Evolutionary conservation across 2,797 vertebrate species (phyloP), one percentile per base, ranked within the genome.

Genomic region (Peromyscus attwateri): DNA sequence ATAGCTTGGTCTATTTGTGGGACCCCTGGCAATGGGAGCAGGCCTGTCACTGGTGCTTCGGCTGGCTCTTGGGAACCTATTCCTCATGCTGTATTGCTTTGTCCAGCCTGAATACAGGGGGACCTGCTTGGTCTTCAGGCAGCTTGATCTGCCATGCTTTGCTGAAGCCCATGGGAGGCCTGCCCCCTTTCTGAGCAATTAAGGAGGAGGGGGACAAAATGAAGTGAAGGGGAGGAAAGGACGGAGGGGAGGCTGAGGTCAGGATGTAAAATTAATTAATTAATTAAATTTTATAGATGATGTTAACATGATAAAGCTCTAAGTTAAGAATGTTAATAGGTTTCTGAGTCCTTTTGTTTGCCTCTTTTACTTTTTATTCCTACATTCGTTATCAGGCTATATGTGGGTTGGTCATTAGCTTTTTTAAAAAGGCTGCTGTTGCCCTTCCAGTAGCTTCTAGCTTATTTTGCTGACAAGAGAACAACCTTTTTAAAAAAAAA

Each of bases 321-420:
- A 16, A 83, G 21, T 76, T 85, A 34, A 94, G 85, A 91, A 89
- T 82, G 55, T 49, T 85, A 64, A 27, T 71, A 13, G 17, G 29
- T 49, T 71, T 62, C 57, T 52, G 83, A 11, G 31, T 70, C 37
- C 31, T 76, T 87, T 64, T 73, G 40, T 80, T 23, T 80, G 52
- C 13, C 52, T 52, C 52, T 52, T 52, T 52, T 52, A 52, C 52
- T 52, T 89, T 94, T 81, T 19, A 40, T 82, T 87, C 88, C 37
- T 89, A 1, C 73, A 93, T 60, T 89, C 87, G 49, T 75, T 87
- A 64, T 82, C 40, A 85, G 70, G 52, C 77, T 93, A 85, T 43
- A 25, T 40, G 23, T 64, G 34, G 9, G 7, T 81, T 87, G 79
- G 43, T 92, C 62, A 76, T 3, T 64, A 77, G 46, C 12, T 52